Percentiles rank a stretch among this genome's conserved stretches.
phyloP scores from a whole-genome alignment of 1,140 invertebrate genomes.

The Orussus abietinus region DNA sequence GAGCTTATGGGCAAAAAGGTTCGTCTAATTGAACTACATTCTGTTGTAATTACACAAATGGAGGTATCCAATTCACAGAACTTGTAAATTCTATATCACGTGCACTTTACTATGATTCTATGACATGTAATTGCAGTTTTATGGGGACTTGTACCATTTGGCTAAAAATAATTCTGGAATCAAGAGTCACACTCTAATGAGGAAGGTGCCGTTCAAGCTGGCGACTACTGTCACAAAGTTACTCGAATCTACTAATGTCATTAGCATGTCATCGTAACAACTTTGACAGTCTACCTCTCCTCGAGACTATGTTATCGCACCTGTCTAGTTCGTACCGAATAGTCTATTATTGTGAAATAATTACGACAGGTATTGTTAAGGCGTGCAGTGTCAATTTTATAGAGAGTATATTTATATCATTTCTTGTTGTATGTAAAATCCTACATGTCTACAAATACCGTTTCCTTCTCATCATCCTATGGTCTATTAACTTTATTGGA shows the following conservation, averaged over 20 bases:
- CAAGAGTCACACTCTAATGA: slow-evolving; percentile 41
- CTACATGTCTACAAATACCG: too few relatives aligned
- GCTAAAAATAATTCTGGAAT: slow-evolving; percentile 47
- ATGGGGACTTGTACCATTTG: slow-evolving; percentile 64
- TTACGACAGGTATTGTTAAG: too few relatives aligned
- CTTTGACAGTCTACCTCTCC: too few relatives aligned
- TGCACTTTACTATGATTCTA: background rate
- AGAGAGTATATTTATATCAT: too few relatives aligned
- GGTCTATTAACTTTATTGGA: too few relatives aligned
- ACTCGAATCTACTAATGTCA: slow-evolving; percentile 43
- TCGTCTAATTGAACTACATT: slow-evolving; percentile 8
- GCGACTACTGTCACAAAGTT: slow-evolving; percentile 40
- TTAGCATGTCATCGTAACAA: slow-evolving; percentile 45
- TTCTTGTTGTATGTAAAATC: too few relatives aligned
- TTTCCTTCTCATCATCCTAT: too few relatives aligned
- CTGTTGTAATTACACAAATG: slow-evolving; percentile 1
- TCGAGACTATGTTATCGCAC: too few relatives aligned
- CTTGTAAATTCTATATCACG: background rate
- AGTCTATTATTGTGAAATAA: too few relatives aligned
- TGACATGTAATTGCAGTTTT: slow-evolving; percentile 57
- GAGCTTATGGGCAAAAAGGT: slow-evolving; percentile 55
- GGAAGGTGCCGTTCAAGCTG: slow-evolving; percentile 41
- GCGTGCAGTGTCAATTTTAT: too few relatives aligned
- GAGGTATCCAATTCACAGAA: slow-evolving; percentile 2
- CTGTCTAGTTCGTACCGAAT: too few relatives aligned